These are phyloP conservation scores for Bombus affinis DNA, from an alignment of 1,140 invertebrate species.

Conservation along the genomic window DNA sequence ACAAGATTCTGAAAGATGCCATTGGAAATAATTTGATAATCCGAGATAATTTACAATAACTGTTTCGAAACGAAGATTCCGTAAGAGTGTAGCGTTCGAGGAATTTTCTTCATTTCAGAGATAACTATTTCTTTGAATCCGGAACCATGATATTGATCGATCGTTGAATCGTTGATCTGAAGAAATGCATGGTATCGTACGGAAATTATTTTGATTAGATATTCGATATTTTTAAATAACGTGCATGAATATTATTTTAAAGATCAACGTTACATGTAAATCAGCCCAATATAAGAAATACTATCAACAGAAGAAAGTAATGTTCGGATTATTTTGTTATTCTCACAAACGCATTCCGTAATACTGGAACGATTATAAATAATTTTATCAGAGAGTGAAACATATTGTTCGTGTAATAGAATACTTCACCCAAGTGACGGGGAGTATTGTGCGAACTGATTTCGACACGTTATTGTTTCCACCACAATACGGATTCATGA, in stretches of 20 bases:
- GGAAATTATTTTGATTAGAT: neutral
- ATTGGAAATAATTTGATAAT: neutral
- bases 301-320: too few relatives aligned
- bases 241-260: too few relatives aligned
- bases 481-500: neutral
- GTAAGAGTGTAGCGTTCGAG: neutral
- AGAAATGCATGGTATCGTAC: too few relatives aligned
- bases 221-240: neutral
- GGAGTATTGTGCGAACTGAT: neutral
- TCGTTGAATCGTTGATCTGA: too few relatives aligned
- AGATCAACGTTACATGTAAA: too few relatives aligned
- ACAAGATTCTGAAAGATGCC: neutral
- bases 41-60: too few relatives aligned
- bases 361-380: neutral
- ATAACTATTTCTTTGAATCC: neutral
- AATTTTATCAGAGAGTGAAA: neutral
- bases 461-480: constrained; percentile 32
- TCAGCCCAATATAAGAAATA: too few relatives aligned
- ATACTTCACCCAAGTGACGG: neutral
- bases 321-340: neutral
- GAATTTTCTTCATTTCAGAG: too few relatives aligned
- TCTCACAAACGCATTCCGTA: too few relatives aligned
- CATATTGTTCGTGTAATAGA: neutral
- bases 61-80: too few relatives aligned
- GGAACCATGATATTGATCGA: too few relatives aligned